phyloP scores from a whole-genome alignment of 2,888 invertebrate genomes.

The Dichetophora obliterata region DNA sequence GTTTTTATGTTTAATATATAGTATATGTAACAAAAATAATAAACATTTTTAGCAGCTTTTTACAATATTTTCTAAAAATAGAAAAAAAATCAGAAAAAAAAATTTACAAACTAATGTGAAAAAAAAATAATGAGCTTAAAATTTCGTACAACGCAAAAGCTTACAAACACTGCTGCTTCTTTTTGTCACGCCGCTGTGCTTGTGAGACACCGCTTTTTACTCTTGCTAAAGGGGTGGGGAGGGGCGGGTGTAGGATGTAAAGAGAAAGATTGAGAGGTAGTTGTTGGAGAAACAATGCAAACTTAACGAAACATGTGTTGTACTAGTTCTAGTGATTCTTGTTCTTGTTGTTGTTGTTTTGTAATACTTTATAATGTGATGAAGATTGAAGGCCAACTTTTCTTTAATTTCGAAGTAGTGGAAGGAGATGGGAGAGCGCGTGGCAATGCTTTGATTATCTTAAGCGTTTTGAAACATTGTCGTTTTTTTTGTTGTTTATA shows the following conservation, averaged over 20 bases:
- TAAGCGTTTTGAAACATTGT: too few relatives aligned
- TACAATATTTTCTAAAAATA: too few relatives aligned
- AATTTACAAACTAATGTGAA: not conserved
- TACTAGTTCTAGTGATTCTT: too few relatives aligned
- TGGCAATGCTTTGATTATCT: not conserved
- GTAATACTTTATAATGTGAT: not conserved
- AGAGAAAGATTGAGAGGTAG: not conserved
- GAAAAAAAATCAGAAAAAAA: not conserved
- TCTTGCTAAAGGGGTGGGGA: not conserved
- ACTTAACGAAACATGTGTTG: too few relatives aligned
- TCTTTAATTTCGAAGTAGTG: slow-evolving; percentile 6
- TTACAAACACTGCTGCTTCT: slow-evolving; percentile 28
- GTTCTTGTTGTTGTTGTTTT: too few relatives aligned
- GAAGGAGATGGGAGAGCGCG: not conserved
- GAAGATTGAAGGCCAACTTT: slow-evolving; percentile 15
- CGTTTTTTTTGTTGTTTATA: too few relatives aligned
- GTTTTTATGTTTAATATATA: not conserved
- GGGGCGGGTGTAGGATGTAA: not conserved
- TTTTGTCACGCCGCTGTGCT: slow-evolving; percentile 1
- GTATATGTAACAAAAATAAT: not conserved
- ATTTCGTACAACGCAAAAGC: slow-evolving; percentile 11
- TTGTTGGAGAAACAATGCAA: not conserved
- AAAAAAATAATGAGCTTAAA: slow-evolving; percentile 1
- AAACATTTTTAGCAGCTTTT: not conserved
- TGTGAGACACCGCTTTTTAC: not conserved